Evolutionary conservation across 2,797 vertebrate genomes (phyloP), one percentile per base, ranked within the genome.

Genomic region (Ibycter americanus): DNA sequence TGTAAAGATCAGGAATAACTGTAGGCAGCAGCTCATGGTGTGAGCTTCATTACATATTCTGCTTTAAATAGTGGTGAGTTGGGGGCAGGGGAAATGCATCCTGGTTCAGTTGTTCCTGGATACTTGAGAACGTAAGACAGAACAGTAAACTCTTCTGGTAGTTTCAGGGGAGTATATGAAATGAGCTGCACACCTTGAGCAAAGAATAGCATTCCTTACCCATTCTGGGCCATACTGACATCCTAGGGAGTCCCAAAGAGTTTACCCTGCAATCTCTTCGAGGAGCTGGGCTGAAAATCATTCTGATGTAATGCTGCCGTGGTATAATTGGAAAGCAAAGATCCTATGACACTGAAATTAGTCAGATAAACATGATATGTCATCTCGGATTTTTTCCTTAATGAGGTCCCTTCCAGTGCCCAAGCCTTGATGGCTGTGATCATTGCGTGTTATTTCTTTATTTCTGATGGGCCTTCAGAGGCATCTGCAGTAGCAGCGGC

Each of bases 141-240:
- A 42, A 42, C 15, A 42, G 16, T 42, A 16, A 42, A 42, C 13
- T 25, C 14, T 27, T 2, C 6, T 25, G 56, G 16, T 3, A 66
- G n/a, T 38, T 40, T 16, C 12, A 40, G 74, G 40, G 3, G 21
- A n/a, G 38, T 29, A 21, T 54, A 62, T 86, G 68, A 81, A 27
- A 52, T 9, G 17, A n/a, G 22, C 47, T 68, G 73, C 61, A 40
- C 26, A 7, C 25, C 38, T 36, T 46, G 49, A 66, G 42, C 51
- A 72, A 26, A 76, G 27, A 63, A 18, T 6, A 16, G 21, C 19
- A 1, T 78, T 79, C 13, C 38, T 73, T 20, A 19, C 20, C 3
- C 9, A 0, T 12, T 27, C 3, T 26, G 40, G 67, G 12, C 36
- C 38, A 5, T 51, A 0, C 2, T 34, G 63, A 8, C 14, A 14